phyloP scores from a whole-genome alignment of 2,888 invertebrate genomes.

The Octonoba sinensis region DNA sequence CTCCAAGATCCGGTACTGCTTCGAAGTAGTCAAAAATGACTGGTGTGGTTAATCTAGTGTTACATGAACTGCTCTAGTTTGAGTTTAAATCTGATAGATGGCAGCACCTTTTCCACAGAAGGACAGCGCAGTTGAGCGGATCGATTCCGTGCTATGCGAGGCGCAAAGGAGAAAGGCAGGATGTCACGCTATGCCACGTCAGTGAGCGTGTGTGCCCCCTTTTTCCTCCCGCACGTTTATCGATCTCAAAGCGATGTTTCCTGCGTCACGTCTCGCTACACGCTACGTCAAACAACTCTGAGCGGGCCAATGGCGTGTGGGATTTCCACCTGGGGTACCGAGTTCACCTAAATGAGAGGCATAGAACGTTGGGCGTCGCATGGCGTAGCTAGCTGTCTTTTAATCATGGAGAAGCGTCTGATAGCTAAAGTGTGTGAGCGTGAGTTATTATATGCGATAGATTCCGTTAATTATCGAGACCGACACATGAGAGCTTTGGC shows the following conservation, averaged over 20 bases:
- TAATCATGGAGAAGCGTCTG: slow-evolving; percentile 32
- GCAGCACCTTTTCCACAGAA: neutral
- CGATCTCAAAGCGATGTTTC: neutral
- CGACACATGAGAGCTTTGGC: slow-evolving; percentile 45
- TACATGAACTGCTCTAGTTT: too few species aligned
- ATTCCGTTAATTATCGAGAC: slow-evolving; percentile 42
- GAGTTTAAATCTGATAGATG: neutral
- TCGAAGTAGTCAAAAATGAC: too few species aligned
- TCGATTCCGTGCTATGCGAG: slow-evolving; percentile 14
- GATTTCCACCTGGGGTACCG: neutral
- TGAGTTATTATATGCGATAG: slow-evolving; percentile 37
- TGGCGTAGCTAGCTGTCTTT: neutral
- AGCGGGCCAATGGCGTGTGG: neutral
- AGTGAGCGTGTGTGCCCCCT: slow-evolving; percentile 1
- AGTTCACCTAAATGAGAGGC: too few species aligned
- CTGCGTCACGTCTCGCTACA: slow-evolving; percentile 21
- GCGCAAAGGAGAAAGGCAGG: neutral
- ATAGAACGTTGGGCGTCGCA: neutral
- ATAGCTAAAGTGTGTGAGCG: slow-evolving; percentile 41
- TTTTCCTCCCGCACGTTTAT: neutral
- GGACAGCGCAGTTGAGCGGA: slow-evolving; percentile 1
- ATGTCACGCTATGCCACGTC: slow-evolving; percentile 55
- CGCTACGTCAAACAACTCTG: slow-evolving; percentile 34
- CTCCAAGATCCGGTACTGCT: too few species aligned
- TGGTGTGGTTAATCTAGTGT: too few species aligned